phyloP scores from a whole-genome alignment of 2,113 vertebrate species.

The Globicephala melas region DNA sequence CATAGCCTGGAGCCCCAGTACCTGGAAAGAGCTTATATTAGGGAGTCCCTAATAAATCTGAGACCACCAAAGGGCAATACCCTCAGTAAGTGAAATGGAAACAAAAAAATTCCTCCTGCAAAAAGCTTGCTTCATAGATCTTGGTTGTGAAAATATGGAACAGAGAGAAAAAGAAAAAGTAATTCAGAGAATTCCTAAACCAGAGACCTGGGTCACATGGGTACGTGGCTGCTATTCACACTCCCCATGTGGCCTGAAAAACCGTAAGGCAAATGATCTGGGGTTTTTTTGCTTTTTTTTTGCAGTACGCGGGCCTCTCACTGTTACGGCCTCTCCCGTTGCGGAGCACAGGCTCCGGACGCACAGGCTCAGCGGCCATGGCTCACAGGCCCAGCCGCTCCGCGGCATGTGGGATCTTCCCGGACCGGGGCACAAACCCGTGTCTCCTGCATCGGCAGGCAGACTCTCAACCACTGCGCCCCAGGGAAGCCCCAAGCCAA shows the following conservation, averaged over 20 bases:
- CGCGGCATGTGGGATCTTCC: too few relatives aligned
- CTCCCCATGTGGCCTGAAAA: background rate
- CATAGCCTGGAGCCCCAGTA: background rate
- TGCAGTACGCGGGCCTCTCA: too few relatives aligned
- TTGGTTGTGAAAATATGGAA: background rate
- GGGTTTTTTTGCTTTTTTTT: too few relatives aligned
- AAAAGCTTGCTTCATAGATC: background rate
- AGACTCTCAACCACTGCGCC: too few relatives aligned
- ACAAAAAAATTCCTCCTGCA: background rate
- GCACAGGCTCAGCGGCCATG: too few relatives aligned
- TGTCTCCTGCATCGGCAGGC: too few relatives aligned
- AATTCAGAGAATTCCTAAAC: background rate
- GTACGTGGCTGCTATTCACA: background rate
- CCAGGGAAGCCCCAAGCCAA: background rate
- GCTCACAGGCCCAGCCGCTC: too few relatives aligned
- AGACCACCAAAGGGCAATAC: background rate
- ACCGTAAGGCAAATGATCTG: background rate
- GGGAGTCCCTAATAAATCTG: background rate
- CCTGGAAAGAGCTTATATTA: background rate
- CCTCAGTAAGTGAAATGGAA: background rate
- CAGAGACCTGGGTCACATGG: background rate
- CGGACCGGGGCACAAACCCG: too few relatives aligned
- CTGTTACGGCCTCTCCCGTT: too few relatives aligned
- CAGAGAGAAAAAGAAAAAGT: background rate
- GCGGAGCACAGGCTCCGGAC: too few relatives aligned